Evolutionary conservation across 2,888 invertebrate species (phyloP).

Genomic region (Euzophera pinguis): DNA sequence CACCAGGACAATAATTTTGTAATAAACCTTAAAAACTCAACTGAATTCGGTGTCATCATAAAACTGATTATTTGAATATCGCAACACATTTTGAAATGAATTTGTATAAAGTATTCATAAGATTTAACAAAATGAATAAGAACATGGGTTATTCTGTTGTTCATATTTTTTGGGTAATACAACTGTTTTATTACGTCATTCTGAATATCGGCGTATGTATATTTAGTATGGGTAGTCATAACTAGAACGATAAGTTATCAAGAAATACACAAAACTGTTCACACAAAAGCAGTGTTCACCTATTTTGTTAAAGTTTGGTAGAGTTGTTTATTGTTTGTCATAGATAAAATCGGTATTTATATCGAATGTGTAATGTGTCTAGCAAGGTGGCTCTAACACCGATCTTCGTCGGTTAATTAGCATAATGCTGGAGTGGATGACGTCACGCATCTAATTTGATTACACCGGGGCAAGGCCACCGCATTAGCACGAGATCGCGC

Average conservation of each 20-base stretch:
- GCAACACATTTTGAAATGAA: too few relatives aligned
- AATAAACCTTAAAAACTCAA: constrained; percentile 49
- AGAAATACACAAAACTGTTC: too few relatives aligned
- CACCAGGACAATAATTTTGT: constrained; percentile 41
- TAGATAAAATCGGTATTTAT: not conserved
- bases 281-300: not conserved
- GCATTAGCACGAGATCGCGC: constrained; percentile 41
- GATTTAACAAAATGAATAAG: too few relatives aligned
- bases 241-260: not conserved
- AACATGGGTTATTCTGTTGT: too few relatives aligned
- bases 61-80: not conserved
- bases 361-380: constrained; percentile 18
- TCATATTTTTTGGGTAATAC: too few relatives aligned
- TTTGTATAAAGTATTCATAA: too few relatives aligned
- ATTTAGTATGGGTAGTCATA: too few relatives aligned
- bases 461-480: constrained; percentile 59
- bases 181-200: not conserved
- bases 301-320: not conserved
- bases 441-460: constrained; percentile 71
- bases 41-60: constrained; percentile 40
- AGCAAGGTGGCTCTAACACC: constrained; percentile 26
- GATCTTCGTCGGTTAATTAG: constrained; percentile 54
- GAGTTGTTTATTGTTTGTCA: not conserved
- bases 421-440: constrained; percentile 52
- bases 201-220: not conserved